A percentile compares a stretch with the other conserved stretches of the same genome.
Evolutionary conservation across 2,113 vertebrate species (phyloP).

Genomic region (Myocastor coypus): DNA sequence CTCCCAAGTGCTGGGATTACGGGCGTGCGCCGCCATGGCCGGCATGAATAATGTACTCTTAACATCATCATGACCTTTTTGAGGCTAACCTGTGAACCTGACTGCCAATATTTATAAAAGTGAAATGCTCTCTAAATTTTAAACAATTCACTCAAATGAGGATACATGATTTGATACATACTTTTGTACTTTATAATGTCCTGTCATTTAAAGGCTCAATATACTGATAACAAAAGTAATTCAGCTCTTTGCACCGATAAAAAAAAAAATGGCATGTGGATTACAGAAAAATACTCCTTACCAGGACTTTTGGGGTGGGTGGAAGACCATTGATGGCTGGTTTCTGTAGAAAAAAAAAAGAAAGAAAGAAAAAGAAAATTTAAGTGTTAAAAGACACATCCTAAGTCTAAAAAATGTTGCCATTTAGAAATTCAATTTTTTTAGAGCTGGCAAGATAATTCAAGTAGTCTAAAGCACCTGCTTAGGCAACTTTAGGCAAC

Average conservation of each 20-base stretch:
- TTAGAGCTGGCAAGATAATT: too few relatives aligned
- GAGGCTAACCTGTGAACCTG: slow-evolving; percentile 6
- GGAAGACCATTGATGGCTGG: slow-evolving; percentile 97
- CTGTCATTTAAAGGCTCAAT: slow-evolving; percentile 26
- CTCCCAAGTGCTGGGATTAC: too few relatives aligned
- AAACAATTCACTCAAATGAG: slow-evolving; percentile 35
- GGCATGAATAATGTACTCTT: not conserved
- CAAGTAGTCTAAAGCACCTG: too few relatives aligned
- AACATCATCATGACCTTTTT: not conserved
- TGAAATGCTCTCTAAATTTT: slow-evolving; percentile 31
- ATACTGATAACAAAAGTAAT: slow-evolving; percentile 29
- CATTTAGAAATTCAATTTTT: slow-evolving; percentile 51
- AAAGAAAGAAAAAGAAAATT: slow-evolving; percentile 42
- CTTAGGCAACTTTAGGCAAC: too few relatives aligned
- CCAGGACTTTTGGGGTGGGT: slow-evolving; percentile 98
- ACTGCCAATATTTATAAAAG: not conserved
- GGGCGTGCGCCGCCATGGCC: too few relatives aligned
- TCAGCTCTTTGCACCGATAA: slow-evolving; percentile 29
- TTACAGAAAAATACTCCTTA: slow-evolving; percentile 86
- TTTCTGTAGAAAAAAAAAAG: slow-evolving; percentile 89
- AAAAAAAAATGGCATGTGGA: not conserved
- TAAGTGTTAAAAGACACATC: slow-evolving; percentile 11
- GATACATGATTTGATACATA: not conserved
- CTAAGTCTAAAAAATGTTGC: not conserved
- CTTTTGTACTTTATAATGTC: slow-evolving; percentile 27